These are phyloP conservation scores for Leucozona laternaria DNA, from an alignment of 2,888 invertebrate species.

Conservation along the genomic window DNA sequence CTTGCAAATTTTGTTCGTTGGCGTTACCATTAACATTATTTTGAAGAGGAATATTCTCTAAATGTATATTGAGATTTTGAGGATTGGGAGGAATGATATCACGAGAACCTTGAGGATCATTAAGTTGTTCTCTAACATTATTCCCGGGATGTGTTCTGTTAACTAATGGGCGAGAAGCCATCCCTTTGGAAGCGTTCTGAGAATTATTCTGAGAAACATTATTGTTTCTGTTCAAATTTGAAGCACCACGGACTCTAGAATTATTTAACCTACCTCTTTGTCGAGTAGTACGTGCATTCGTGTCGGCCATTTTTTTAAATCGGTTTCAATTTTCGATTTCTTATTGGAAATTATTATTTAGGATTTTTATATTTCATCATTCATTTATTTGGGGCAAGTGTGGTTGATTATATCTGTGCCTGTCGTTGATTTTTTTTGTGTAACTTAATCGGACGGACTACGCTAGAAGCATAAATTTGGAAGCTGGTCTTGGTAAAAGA, in stretches of 20 bases:
- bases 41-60: too few species aligned
- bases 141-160: background rate
- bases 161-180: background rate
- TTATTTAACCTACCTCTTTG: constrained; percentile 4
- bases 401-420: background rate
- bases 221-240: background rate
- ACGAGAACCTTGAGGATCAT: background rate
- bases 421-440: background rate
- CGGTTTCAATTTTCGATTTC: background rate
- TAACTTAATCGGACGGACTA: background rate
- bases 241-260: constrained; percentile 3
- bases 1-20: too few species aligned
- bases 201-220: too few species aligned
- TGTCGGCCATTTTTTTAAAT: background rate
- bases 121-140: too few species aligned
- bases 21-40: too few species aligned
- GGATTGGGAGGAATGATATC: background rate
- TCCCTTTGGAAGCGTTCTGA: background rate
- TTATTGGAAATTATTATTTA: background rate
- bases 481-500: background rate
- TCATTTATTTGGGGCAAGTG: background rate
- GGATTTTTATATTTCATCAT: background rate
- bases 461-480: background rate
- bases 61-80: too few species aligned
- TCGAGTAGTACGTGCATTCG: background rate